Conservation (phyloP, 2,888 invertebrate species). For the Rhingia campestris region DNA sequence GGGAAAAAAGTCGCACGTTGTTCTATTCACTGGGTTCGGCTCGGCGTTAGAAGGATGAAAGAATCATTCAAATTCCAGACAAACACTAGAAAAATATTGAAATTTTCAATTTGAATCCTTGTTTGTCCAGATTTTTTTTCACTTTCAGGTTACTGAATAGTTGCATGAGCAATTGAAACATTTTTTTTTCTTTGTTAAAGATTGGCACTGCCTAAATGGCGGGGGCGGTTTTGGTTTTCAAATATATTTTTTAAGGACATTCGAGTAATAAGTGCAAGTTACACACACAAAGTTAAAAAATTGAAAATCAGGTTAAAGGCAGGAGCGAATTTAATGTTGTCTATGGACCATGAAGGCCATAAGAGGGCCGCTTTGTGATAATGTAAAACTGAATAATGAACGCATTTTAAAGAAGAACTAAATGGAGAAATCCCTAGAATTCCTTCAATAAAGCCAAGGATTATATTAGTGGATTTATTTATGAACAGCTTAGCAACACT, state of each 20-base stretch:
- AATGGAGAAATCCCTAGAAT: too few relatives aligned
- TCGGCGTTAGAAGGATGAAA: background rate
- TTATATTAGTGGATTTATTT: too few relatives aligned
- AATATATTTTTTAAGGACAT: conserved; percentile 57
- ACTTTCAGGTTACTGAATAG: conserved; percentile 36
- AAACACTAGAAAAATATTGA: conserved; percentile 70
- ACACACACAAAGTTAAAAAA: conserved; percentile 37
- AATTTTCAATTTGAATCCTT: conserved; percentile 57
- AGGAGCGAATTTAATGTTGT: conserved; percentile 13
- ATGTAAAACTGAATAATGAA: too few relatives aligned
- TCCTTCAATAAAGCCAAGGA: too few relatives aligned
- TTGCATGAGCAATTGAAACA: conserved; percentile 34
- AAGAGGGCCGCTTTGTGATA: too few relatives aligned
- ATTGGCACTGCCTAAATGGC: conserved; percentile 5
- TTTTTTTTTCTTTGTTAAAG: conserved; percentile 12
- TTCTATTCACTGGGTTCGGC: background rate
- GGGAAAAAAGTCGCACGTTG: conserved; percentile 28
- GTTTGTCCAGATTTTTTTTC: conserved; percentile 21
- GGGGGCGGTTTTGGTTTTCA: background rate
- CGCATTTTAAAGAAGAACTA: too few relatives aligned
- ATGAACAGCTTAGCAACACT: too few relatives aligned
- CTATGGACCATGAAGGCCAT: background rate
- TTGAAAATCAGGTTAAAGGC: conserved; percentile 25
- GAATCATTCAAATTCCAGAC: conserved; percentile 57
- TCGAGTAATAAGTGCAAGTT: conserved; percentile 49